Percentiles rank a stretch among this genome's conserved stretches.
Evolutionary conservation across 2,888 invertebrate species (phyloP).

Genomic region (Blomia tropicalis): DNA sequence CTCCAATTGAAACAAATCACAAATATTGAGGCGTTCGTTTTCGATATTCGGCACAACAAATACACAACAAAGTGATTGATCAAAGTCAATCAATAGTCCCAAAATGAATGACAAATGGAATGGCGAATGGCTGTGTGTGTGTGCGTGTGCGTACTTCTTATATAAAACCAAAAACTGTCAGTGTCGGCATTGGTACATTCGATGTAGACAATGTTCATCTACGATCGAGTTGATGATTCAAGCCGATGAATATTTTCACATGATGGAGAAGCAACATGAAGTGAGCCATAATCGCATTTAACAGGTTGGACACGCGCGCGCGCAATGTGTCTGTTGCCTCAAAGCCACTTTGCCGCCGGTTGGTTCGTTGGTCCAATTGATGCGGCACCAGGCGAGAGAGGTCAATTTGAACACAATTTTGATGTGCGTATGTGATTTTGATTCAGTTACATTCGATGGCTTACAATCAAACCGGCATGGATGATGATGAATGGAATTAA

Average conservation of each 20-base stretch:
- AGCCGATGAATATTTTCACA: neutral
- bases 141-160: too few relatives aligned
- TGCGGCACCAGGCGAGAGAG: neutral
- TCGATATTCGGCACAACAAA: neutral
- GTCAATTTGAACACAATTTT: neutral
- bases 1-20: too few relatives aligned
- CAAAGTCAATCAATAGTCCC: slow-evolving; percentile 3
- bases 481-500: neutral
- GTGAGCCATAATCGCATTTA: neutral
- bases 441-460: too few relatives aligned
- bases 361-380: too few relatives aligned
- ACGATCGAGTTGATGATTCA: neutral
- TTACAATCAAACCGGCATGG: neutral
- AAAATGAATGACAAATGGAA: neutral
- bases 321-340: neutral
- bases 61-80: slow-evolving; percentile 10
- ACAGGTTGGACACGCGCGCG: too few relatives aligned
- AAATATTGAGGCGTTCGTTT: neutral
- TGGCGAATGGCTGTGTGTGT: too few relatives aligned
- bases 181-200: neutral
- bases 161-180: neutral
- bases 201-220: neutral
- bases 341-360: neutral
- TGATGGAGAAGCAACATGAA: too few relatives aligned
- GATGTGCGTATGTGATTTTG: neutral